Conservation (phyloP, 2,888 invertebrate species). For the Bibio marci region DNA sequence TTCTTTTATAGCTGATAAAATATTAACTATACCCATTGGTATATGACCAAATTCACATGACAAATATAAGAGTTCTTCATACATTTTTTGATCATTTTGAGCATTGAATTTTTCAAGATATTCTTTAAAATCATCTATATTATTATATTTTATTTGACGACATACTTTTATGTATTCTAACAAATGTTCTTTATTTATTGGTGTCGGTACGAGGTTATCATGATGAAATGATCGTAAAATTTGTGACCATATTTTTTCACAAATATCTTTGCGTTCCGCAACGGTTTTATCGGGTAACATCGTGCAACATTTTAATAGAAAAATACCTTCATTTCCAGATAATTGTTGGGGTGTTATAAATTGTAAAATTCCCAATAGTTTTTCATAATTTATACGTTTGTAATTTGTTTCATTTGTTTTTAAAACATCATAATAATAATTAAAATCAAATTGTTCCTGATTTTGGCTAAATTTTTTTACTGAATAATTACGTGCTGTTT, state of each 20-base stretch:
- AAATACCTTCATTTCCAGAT: neutral
- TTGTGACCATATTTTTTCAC: neutral
- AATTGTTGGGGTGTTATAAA: neutral
- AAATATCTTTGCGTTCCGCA: neutral
- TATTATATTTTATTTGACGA: neutral
- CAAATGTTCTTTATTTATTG: neutral
- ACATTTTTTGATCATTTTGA: slow-evolving; percentile 24
- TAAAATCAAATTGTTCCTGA: neutral
- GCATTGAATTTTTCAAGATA: slow-evolving; percentile 1
- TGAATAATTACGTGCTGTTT: too few species aligned
- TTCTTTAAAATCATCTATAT: neutral
- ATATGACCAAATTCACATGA: slow-evolving; percentile 39
- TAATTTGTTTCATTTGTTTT: neutral
- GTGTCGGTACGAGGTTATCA: too few species aligned
- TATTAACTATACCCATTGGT: slow-evolving; percentile 33
- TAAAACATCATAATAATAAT: neutral
- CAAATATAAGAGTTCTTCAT: slow-evolving; percentile 36
- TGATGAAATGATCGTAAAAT: neutral
- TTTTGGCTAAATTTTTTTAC: too few species aligned
- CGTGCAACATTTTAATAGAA: neutral
- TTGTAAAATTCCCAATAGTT: neutral
- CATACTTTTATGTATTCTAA: neutral
- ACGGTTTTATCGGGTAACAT: neutral
- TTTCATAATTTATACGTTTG: neutral
- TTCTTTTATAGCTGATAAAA: slow-evolving; percentile 42